Conservation (phyloP, 2,888 invertebrate species). For the Mythimna loreyi region DNA sequence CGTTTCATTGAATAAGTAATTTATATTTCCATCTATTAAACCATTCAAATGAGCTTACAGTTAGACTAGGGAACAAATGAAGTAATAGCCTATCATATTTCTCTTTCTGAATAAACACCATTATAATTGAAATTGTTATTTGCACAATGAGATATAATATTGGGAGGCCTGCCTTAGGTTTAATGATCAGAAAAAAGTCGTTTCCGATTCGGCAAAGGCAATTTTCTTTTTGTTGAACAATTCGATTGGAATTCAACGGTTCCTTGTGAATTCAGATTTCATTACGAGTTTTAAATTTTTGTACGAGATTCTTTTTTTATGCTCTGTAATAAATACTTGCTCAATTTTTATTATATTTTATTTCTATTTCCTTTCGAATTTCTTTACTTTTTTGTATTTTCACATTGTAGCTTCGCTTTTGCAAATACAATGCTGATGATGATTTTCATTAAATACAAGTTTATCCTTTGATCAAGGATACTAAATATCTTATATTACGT, state of each 20-base stretch:
- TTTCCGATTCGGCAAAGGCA: constrained; percentile 47
- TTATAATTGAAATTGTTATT: constrained; percentile 66
- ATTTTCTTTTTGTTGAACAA: constrained; percentile 58
- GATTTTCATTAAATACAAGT: no score
- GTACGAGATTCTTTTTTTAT: constrained; percentile 14
- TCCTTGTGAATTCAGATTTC: constrained; percentile 47
- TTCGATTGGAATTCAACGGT: constrained; percentile 53
- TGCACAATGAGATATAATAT: constrained; percentile 56
- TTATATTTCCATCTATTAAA: constrained; percentile 47
- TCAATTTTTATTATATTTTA: background rate
- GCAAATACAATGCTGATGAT: no score
- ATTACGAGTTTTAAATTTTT: constrained; percentile 32
- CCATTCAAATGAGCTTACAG: constrained; percentile 49
- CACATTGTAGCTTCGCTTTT: no score
- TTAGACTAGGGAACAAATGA: constrained; percentile 45
- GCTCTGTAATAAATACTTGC: background rate
- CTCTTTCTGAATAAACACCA: constrained; percentile 47
- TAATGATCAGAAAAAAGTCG: constrained; percentile 60
- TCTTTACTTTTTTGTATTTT: background rate
- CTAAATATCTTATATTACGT: no score
- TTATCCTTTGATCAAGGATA: no score
- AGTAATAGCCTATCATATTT: constrained; percentile 53
- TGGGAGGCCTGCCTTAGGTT: constrained; percentile 39
- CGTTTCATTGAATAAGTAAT: constrained; percentile 24
- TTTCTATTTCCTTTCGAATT: background rate